Conservation (phyloP, 2,888 invertebrate species). For the Phortica magna region DNA sequence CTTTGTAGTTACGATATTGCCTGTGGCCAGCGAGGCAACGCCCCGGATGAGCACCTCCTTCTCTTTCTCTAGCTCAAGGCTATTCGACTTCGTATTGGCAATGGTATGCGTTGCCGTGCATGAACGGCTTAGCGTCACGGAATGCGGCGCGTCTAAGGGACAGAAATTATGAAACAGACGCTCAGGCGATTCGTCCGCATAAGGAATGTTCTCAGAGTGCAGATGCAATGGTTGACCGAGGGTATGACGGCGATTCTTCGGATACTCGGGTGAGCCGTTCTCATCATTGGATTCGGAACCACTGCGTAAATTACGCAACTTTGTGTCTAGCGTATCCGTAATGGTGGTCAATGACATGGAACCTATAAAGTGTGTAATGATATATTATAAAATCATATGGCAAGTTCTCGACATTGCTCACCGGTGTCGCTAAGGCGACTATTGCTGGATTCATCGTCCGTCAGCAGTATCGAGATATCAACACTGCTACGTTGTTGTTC, state of each 20-base stretch:
- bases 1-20: conserved; percentile 56
- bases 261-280: conserved; percentile 77
- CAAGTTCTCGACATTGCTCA: conserved; percentile 48
- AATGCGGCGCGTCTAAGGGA: conserved; percentile 64
- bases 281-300: conserved; percentile 82
- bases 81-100: conserved; percentile 42
- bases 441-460: conserved; percentile 76
- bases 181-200: conserved; percentile 84
- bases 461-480: conserved; percentile 74
- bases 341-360: conserved; percentile 90
- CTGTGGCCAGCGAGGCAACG: conserved; percentile 50
- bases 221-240: conserved; percentile 76
- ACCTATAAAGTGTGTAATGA: conserved; percentile 79
- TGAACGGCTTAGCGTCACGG: conserved; percentile 68
- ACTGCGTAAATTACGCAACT: conserved; percentile 86
- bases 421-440: conserved; percentile 76
- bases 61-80: conserved; percentile 40
- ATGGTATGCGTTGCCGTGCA: conserved; percentile 65
- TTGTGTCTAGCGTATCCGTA: conserved; percentile 91
- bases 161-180: conserved; percentile 73
- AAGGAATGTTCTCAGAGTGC: conserved; percentile 83
- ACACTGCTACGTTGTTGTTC: conserved; percentile 73
- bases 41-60: conserved; percentile 46
- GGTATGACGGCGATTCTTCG: conserved; percentile 72
- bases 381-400: conserved; percentile 5